Percentiles rank a stretch among this genome's conserved stretches.
Conservation (phyloP, 2,888 invertebrate species). For the Eudasyphora cyanicolor region DNA sequence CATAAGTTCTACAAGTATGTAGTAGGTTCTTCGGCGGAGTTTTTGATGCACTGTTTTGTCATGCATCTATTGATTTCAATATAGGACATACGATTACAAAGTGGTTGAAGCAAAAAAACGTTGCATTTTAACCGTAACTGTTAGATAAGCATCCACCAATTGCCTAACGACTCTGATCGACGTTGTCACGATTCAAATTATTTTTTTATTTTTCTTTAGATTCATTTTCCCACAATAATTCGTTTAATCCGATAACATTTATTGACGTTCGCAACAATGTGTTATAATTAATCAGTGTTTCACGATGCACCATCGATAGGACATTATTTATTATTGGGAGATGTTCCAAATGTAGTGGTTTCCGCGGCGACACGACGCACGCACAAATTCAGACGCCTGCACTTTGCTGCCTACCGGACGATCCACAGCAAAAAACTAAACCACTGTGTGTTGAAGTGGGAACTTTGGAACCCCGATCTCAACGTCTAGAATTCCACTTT, state of each 20-base stretch:
- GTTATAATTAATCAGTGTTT: too few relatives aligned
- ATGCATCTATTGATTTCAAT: neutral
- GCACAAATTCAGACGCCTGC: neutral
- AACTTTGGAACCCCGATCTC: conserved; percentile 60
- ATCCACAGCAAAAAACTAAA: conserved; percentile 61
- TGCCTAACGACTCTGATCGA: conserved; percentile 44
- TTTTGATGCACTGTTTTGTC: neutral
- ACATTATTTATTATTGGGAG: too few relatives aligned
- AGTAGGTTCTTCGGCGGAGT: neutral
- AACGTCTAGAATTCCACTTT: conserved; percentile 47
- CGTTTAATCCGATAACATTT: neutral
- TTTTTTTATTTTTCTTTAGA: conserved; percentile 1
- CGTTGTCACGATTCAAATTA: conserved; percentile 56
- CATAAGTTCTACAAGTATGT: neutral
- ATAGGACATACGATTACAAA: neutral
- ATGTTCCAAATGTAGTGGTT: neutral
- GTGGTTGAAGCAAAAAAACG: conserved; percentile 33
- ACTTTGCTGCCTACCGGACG: conserved; percentile 48
- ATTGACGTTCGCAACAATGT: too few relatives aligned
- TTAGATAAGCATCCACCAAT: conserved; percentile 31
- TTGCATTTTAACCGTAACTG: conserved; percentile 39
- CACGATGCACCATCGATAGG: too few relatives aligned
- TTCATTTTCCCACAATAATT: too few relatives aligned
- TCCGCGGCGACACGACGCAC: neutral
- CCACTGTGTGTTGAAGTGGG: conserved; percentile 49